Conservation (phyloP, 2,113 vertebrate genomes). For the Vimba vimba region DNA sequence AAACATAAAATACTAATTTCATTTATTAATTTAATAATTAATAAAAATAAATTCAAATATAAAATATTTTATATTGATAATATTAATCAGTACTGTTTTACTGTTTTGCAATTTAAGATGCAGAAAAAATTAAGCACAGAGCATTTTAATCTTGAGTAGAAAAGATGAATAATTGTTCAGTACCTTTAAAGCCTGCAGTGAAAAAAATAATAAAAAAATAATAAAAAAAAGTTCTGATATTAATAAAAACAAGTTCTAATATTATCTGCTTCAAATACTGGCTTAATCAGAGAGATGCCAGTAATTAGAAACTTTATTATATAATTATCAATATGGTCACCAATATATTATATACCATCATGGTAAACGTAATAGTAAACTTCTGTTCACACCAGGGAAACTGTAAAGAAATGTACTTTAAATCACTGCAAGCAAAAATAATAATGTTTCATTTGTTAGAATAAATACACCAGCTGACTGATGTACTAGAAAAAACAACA, state of each 20-base stretch:
- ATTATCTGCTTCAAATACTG: neutral
- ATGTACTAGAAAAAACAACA: neutral
- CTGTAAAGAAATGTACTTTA: conserved; percentile 3
- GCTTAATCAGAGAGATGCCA: neutral
- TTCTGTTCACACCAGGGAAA: neutral
- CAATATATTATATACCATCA: neutral
- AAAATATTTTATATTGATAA: neutral
- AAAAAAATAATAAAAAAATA: no score
- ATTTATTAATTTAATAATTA: no score
- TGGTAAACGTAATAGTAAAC: neutral
- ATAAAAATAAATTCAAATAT: neutral
- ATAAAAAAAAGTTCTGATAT: no score
- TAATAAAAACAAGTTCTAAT: neutral
- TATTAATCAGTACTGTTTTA: neutral
- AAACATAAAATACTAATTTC: no score
- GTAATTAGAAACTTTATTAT: neutral
- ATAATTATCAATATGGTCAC: neutral
- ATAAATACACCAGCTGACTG: neutral
- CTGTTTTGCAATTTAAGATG: neutral
- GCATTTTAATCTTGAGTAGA: neutral
- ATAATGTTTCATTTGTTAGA: neutral
- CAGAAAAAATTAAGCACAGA: neutral
- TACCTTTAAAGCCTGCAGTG: no score
- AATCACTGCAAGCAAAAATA: neutral
- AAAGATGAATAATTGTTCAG: neutral